Evolutionary conservation across 2,797 vertebrate species (phyloP), one percentile per base, ranked within the genome.

Genomic region (Premnoplex brunnescens): DNA sequence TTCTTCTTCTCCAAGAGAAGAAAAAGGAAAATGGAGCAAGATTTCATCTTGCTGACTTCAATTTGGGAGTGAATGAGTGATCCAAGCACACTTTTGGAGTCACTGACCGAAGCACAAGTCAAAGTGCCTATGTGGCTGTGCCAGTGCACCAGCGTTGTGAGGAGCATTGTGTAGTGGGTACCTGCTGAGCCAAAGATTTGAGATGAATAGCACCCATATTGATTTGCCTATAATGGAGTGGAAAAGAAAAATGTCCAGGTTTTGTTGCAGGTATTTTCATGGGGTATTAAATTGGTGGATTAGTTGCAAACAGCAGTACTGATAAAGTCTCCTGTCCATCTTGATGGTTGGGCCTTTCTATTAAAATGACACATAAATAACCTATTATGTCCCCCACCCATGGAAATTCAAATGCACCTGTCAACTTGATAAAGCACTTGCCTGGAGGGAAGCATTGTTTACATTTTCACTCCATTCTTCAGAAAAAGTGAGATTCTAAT

Each of bases 401-500:
- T 98, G 98, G 98, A 99, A 99, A 99, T 99, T 99, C 99, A 99
- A 99, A 99, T 99, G 99, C 98, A 99, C 99, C 99, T 99, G 99
- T 99, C 99, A 99, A 98, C 97, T 99, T 99, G 99, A 99, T 99
- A 98, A 99, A 99, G 99, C 98, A 99, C 99, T 99, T 98, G 99
- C 99, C 99, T 99, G 99, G 98, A 99, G 99, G 99, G 98, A 99
- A 99, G 98, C 99, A 99, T 99, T 99, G 99, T 99, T 99, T 99
- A 99, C 99, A 99, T 99, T 99, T 99, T 99, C 99, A 99, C 98
- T 99, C 98, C 98, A 99, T 98, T 99, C 99, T 98, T 99, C 98
- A 98, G 98, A 99, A 99, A 98, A 99, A 99, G 98, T 99, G 99
- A 99, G 98, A 99, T 99, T 99, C 99, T 99, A 99, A 99, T 99